Conservation (phyloP, 2,888 invertebrate species). For the Anorthoa munda region DNA sequence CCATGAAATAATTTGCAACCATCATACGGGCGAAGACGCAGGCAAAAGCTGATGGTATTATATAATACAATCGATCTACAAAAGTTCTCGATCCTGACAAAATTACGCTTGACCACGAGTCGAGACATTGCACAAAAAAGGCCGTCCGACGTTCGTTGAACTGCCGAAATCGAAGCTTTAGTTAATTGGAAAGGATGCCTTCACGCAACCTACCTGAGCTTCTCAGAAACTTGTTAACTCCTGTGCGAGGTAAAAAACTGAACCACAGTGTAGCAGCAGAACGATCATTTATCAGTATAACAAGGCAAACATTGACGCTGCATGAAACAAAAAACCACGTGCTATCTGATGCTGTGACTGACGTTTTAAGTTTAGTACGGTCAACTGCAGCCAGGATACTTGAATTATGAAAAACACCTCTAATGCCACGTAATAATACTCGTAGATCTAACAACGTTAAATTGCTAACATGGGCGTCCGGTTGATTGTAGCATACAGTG, state of each 20-base stretch:
- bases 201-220: constrained; percentile 63
- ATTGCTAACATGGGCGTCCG: neutral
- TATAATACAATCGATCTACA: neutral
- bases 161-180: constrained; percentile 45
- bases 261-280: constrained; percentile 15
- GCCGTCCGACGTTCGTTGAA: constrained; percentile 54
- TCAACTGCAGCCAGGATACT: neutral
- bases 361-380: constrained; percentile 8
- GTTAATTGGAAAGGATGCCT: constrained; percentile 63
- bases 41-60: neutral
- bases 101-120: constrained; percentile 7
- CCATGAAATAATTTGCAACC: neutral
- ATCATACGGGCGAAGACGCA: neutral
- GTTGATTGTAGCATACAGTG: neutral
- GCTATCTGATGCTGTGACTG: constrained; percentile 3
- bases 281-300: constrained; percentile 19
- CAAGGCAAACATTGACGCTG: constrained; percentile 13
- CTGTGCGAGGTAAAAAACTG: constrained; percentile 38
- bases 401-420: neutral
- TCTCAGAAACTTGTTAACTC: constrained; percentile 57
- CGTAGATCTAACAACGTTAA: neutral
- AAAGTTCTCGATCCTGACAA: constrained; percentile 13
- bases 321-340: constrained; percentile 10
- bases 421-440: neutral
- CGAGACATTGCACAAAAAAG: constrained; percentile 45